Percentiles rank a stretch among this genome's conserved stretches.
Conservation (phyloP, 1,140 invertebrate species). For the Subanguina moxae region DNA sequence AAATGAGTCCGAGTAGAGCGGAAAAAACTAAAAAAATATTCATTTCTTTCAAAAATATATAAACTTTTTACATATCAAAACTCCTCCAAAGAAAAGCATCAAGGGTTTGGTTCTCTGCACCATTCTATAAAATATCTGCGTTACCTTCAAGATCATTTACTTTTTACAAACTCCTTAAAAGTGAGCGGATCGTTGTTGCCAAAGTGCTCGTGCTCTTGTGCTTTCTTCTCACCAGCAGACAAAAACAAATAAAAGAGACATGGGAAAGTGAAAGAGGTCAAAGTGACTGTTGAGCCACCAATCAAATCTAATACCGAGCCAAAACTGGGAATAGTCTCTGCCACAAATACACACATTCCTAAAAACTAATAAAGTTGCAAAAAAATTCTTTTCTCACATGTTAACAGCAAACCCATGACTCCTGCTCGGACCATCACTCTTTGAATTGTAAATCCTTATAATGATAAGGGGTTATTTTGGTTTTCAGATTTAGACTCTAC, state of each 20-base stretch:
- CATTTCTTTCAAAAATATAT: too few species aligned
- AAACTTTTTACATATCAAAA: too few species aligned
- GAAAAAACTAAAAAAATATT: background rate
- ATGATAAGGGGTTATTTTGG: background rate
- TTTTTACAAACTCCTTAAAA: background rate
- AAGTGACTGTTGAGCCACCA: constrained; percentile 76
- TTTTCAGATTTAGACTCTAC: too few species aligned
- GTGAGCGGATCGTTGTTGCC: background rate
- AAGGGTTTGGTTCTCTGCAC: background rate
- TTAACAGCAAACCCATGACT: constrained; percentile 69
- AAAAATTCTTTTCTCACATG: too few species aligned
- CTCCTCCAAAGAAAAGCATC: too few species aligned
- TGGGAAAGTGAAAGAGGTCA: constrained; percentile 60
- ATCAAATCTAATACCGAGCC: constrained; percentile 81
- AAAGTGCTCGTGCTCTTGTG: background rate
- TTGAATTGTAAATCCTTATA: constrained; percentile 74
- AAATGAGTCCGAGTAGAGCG: background rate
- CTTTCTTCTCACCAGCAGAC: constrained; percentile 28
- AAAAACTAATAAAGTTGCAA: background rate
- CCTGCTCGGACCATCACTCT: constrained; percentile 72
- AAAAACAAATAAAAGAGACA: constrained; percentile 54
- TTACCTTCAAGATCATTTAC: background rate
- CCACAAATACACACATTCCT: constrained; percentile 67
- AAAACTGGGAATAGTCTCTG: constrained; percentile 77
- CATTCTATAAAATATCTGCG: background rate